A percentile compares a stretch with the other conserved stretches of the same genome.
phyloP scores from a whole-genome alignment of 2,797 vertebrate genomes.

The Leptatherina wallacei region DNA sequence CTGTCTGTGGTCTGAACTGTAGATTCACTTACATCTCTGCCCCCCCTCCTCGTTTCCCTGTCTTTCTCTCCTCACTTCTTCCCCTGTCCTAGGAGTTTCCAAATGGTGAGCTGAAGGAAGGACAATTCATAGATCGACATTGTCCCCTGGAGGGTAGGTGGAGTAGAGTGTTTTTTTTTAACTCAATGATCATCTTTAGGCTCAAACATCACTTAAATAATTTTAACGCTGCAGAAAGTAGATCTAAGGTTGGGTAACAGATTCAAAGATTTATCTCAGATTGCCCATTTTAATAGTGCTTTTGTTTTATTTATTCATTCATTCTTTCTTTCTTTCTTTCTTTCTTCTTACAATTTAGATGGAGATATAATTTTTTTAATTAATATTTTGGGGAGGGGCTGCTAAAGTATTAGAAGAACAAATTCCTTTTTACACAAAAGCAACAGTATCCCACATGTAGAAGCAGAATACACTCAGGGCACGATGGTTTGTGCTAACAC shows the following conservation, averaged over 20 bases:
- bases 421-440: neutral
- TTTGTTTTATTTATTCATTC: neutral
- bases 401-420: neutral
- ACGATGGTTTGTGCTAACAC: neutral
- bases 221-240: neutral
- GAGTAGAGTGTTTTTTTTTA: slow-evolving; percentile 44
- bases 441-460: neutral
- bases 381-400: neutral
- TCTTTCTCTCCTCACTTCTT: slow-evolving; percentile 36
- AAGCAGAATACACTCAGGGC: neutral
- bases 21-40: slow-evolving; percentile 78
- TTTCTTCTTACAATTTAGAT: neutral
- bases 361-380: too few species aligned
- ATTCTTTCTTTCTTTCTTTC: neutral
- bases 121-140: slow-evolving; percentile 79
- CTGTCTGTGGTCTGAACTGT: slow-evolving; percentile 81
- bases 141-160: slow-evolving; percentile 86
- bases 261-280: neutral
- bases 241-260: neutral
- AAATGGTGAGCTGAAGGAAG: slow-evolving; percentile 74
- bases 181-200: slow-evolving; percentile 6
- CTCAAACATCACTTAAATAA: neutral
- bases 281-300: neutral
- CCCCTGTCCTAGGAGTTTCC: slow-evolving; percentile 74
- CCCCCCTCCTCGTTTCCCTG: slow-evolving; percentile 11